Conservation (phyloP, 2,797 vertebrate genomes). For the Pseudopleuronectes americanus region DNA sequence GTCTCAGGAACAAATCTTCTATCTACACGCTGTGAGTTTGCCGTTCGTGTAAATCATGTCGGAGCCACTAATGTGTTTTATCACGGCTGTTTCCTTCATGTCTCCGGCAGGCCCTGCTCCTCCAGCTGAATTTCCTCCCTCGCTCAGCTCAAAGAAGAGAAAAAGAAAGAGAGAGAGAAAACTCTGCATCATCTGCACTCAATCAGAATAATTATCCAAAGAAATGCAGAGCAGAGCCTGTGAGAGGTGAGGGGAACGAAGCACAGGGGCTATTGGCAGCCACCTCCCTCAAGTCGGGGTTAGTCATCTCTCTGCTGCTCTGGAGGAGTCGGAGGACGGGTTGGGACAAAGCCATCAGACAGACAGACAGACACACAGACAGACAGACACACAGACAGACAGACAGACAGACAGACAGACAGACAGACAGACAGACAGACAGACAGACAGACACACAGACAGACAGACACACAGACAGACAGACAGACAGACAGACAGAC, state of each 20-base stretch:
- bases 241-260: slow-evolving; percentile 71
- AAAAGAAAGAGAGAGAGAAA: slow-evolving; percentile 18
- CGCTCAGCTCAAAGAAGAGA: slow-evolving; percentile 25
- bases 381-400: slow-evolving; percentile 32
- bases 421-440: background rate
- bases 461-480: slow-evolving; percentile 7
- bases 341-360: slow-evolving; percentile 63
- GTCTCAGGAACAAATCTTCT: background rate
- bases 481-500: slow-evolving; percentile 30
- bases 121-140: slow-evolving; percentile 60
- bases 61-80: slow-evolving; percentile 56
- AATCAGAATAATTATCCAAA: slow-evolving; percentile 77
- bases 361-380: slow-evolving; percentile 30
- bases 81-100: slow-evolving; percentile 55
- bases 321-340: slow-evolving; percentile 53
- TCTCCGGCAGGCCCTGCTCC: slow-evolving; percentile 65
- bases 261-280: slow-evolving; percentile 73
- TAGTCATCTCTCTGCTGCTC: slow-evolving; percentile 71
- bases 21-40: slow-evolving; percentile 36
- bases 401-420: background rate
- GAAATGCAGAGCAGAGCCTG: slow-evolving; percentile 64
- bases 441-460: background rate
- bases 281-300: slow-evolving; percentile 66
- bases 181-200: slow-evolving; percentile 72
- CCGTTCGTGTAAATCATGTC: slow-evolving; percentile 56